Conservation (phyloP, 2,888 invertebrate species). For the Pharmacophagus antenor region DNA sequence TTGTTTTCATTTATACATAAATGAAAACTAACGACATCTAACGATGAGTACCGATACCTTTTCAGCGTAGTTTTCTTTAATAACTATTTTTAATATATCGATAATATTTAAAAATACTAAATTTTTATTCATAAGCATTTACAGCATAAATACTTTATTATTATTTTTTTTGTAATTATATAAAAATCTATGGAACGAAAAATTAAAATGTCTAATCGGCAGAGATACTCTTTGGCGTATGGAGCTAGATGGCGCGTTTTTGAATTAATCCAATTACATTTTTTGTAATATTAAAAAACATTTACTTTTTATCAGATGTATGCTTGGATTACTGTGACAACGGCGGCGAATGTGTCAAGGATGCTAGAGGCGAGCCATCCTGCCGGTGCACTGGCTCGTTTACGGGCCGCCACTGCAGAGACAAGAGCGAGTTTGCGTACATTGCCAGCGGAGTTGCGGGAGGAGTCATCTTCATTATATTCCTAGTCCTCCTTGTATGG, state of each 20-base stretch:
- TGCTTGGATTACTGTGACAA: constrained; percentile 94
- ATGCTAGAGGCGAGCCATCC: constrained; percentile 89
- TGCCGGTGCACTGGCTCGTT: constrained; percentile 96
- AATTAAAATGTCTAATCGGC: background rate
- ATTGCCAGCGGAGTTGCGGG: constrained; percentile 97
- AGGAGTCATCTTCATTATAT: constrained; percentile 95
- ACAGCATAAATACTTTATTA: too few relatives aligned
- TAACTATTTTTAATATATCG: too few relatives aligned
- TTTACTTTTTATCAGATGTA: constrained; percentile 80
- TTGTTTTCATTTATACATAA: too few relatives aligned
- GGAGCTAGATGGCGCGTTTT: constrained; percentile 15
- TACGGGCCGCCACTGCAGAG: constrained; percentile 92
- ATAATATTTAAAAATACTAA: too few relatives aligned
- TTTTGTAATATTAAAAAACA: background rate
- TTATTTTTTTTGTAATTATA: too few relatives aligned
- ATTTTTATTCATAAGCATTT: too few relatives aligned
- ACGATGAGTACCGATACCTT: background rate
- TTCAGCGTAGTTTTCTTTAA: background rate
- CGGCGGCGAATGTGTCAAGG: constrained; percentile 93
- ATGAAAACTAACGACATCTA: background rate
- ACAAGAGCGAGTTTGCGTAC: constrained; percentile 97
- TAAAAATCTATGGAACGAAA: too few relatives aligned
- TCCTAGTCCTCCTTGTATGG: constrained; percentile 96
- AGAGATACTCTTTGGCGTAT: background rate
- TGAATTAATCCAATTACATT: background rate